These are phyloP conservation scores for Baronia brevicornis DNA, from an alignment of 2,888 invertebrate genomes.

Conservation along the genomic window DNA sequence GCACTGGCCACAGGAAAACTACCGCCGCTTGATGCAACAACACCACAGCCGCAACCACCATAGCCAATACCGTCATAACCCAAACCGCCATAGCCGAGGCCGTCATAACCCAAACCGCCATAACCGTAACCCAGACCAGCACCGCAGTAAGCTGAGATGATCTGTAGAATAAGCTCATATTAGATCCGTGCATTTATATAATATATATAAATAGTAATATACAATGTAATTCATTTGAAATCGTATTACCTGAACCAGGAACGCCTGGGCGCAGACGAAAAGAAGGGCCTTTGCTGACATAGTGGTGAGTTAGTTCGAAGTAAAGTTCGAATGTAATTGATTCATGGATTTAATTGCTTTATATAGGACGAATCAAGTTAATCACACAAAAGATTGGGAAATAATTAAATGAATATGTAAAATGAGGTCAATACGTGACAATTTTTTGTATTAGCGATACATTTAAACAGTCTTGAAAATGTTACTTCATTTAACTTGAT, in stretches of 20 bases:
- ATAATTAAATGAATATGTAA: too few species aligned
- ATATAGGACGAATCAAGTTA: too few species aligned
- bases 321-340: conserved; percentile 11
- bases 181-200: conserved; percentile 3
- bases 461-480: too few species aligned
- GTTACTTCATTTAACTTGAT: too few species aligned
- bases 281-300: conserved; percentile 27
- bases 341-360: too few species aligned
- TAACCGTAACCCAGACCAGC: conserved; percentile 17
- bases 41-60: conserved; percentile 13
- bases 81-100: conserved; percentile 14
- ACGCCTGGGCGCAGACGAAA: conserved; percentile 28
- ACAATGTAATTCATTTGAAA: not conserved
- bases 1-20: conserved; percentile 28
- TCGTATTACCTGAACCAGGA: conserved; percentile 25
- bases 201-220: too few species aligned
- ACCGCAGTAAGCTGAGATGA: conserved; percentile 11
- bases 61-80: conserved; percentile 12
- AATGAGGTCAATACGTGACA: too few species aligned
- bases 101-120: conserved; percentile 13
- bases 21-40: conserved; percentile 21
- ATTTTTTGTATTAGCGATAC: too few species aligned
- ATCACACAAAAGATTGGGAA: too few species aligned
- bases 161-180: conserved; percentile 11
- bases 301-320: conserved; percentile 14